Base-by-base conservation (phyloP, 2,888 invertebrate genomes). In the Thelaira solivaga region DNA sequence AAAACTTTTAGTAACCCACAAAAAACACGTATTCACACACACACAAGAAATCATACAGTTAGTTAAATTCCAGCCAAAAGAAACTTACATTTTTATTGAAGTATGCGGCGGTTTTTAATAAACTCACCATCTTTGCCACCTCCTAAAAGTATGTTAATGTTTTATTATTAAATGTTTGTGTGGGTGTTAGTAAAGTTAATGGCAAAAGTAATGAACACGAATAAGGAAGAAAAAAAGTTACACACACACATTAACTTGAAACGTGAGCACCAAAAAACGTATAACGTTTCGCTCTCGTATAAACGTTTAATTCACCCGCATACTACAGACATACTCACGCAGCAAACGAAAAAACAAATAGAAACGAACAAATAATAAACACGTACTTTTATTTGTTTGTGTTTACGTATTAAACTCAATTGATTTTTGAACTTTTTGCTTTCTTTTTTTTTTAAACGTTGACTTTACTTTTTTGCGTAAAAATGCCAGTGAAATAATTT, bases 161-260 rank as follows among this genome's bases (percentile, higher is more conserved):
- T 67, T 67, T 57, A 36, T 57, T 18, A 10, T 64, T 20, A 39
- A 24, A 26, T 43, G 47, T n/a, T n/a, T n/a, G n/a, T n/a, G n/a
- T n/a, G n/a, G n/a, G n/a, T n/a, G n/a, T n/a, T n/a, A 39, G 41
- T 41, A 34, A 41, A 65, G 64, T 55, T 65, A 61, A 74, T 67
- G 36, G 61, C 36, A 67, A 59, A 61, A 73, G 65, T 67, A 75
- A 68, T 75, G 74, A 75, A 75, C 74, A 61, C 49, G 64, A 39
- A 16, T 45, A n/a, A 20, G 4, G 22, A 61, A 41, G 10, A 41
- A 29, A 59, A 41, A 20, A 22, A 47, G 7, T 13, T 11, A 16
- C 8, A 55, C 16, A 51, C n/a, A 16, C 16, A 24, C 16, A 4
- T 16, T 1, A 10, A 10, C 13, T 20, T 16, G n/a, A 47, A 20